These are phyloP conservation scores for Tetranychus piercei DNA, from an alignment of 2,888 invertebrate species.

Conservation along the genomic window DNA sequence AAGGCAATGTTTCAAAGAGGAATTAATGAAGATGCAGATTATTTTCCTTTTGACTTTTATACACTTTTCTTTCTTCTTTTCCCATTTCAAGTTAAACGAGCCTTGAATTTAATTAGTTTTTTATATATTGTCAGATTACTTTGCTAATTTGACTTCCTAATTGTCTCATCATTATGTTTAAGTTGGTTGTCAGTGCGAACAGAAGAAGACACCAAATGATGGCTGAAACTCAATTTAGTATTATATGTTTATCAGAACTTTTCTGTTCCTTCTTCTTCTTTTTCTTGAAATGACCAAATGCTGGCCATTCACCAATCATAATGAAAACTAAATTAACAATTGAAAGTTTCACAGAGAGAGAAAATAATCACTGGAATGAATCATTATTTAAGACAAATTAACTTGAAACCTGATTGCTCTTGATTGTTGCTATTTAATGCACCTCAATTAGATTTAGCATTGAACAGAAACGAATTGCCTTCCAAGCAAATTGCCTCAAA, in stretches of 20 bases:
- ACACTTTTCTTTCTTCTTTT: no score
- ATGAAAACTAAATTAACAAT: background rate
- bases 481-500: background rate
- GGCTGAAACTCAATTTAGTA: background rate
- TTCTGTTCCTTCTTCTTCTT: no score
- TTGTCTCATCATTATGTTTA: background rate
- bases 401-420: background rate
- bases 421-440: background rate
- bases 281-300: background rate
- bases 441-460: background rate
- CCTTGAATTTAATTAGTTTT: background rate
- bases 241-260: background rate
- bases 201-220: background rate
- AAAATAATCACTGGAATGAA: background rate
- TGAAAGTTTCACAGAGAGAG: background rate
- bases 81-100: background rate
- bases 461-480: background rate
- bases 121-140: background rate
- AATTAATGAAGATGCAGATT: background rate
- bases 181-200: background rate
- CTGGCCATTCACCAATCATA: background rate
- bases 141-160: background rate
- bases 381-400: background rate
- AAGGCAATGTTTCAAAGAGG: background rate
- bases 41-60: background rate